A percentile compares a stretch with the other conserved stretches of the same genome.
Evolutionary conservation across 2,797 vertebrate genomes (phyloP).

Genomic region (Eptatretus atami): DNA sequence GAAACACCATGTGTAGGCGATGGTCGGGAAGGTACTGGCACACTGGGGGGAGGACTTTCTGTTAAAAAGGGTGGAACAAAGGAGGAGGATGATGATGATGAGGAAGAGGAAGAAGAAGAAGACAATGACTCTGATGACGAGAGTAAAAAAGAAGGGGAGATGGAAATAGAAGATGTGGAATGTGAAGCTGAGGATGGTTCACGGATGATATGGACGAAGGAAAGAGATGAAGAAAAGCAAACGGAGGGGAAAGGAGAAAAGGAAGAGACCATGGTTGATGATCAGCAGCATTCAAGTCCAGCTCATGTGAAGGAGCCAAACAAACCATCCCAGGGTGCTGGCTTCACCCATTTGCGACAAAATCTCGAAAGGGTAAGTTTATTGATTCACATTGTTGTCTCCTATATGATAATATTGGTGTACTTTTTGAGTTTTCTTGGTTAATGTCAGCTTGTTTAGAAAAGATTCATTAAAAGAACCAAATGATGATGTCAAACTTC

Average conservation of each 20-base stretch:
- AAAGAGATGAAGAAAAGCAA: too few relatives aligned
- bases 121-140: neutral
- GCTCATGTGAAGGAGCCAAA: too few relatives aligned
- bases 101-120: neutral
- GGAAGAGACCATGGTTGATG: too few relatives aligned
- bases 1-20: neutral
- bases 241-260: too few relatives aligned
- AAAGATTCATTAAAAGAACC: neutral
- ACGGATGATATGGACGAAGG: too few relatives aligned
- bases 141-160: neutral
- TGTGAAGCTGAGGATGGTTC: neutral
- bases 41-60: too few relatives aligned
- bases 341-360: conserved; percentile 15
- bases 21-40: neutral
- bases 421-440: neutral
- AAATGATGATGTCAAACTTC: neutral
- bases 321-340: neutral
- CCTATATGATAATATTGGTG: neutral
- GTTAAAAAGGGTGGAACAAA: neutral
- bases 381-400: neutral
- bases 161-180: neutral
- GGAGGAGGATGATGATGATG: neutral
- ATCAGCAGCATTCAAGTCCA: too few relatives aligned
- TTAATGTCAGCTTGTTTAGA: neutral
- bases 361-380: conserved; percentile 55